Evolutionary conservation across 2,888 invertebrate species (phyloP), one percentile per base, ranked within the genome.

Genomic region (Molanna angustata): DNA sequence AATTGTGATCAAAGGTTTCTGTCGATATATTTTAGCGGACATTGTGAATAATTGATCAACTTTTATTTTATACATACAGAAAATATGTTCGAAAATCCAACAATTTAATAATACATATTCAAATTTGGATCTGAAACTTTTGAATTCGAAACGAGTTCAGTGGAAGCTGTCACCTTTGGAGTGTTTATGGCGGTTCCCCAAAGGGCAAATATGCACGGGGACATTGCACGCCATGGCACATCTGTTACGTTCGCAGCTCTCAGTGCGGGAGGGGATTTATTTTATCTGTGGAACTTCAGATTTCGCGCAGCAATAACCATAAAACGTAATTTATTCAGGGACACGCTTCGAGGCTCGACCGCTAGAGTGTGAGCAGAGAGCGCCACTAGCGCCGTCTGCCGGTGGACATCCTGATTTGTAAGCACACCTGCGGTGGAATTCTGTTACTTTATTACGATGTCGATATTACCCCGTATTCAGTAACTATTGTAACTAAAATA

Each of bases 321-420:
- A 57, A 54, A 54, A 39, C 21, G 57, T 52, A 57, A 57, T 54
- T 51, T 57, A 57, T 57, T 57, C 57, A 54, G 49, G 49, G 54
- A 47, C 52, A 33, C 22, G 40, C 16, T 43, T 31, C 37, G 39
- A 19, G 37, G 42, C 20, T 21, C 37, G 40, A 40, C 49, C 40
- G 35, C 47, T 41, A 31, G 22, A 33, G 27, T 4, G 18, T 3
- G 37, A n/a, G 47, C 37, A 14, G 27, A 11, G 27, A 11, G 27
- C n/a, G n/a, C n/a, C n/a, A n/a, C 27, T 27, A 27, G 27, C 27
- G 27, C 6, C 27, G 27, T 11, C n/a, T 11, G 27, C 27, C 27
- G 11, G 33, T 18, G 35, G 42, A 22, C 35, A 19, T 19, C 27
- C 27, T 7, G 27, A 11, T 7, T 27, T 11, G 27, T 27, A 11